Conservation (phyloP, 2,797 vertebrate genomes). For the Ciconia nigra region DNA sequence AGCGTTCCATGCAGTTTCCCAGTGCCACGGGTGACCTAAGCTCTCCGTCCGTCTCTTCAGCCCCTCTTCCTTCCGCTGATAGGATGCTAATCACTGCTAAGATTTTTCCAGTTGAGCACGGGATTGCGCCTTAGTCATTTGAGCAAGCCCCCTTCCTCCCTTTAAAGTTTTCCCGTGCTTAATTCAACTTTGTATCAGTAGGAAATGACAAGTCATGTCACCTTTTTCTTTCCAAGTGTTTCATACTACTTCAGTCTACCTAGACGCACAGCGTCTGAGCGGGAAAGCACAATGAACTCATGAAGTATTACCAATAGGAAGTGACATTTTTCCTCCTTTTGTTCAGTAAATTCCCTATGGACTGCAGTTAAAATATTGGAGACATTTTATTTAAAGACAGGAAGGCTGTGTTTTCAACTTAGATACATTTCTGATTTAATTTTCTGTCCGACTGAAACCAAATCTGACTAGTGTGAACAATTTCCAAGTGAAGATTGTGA, state of each 20-base stretch:
- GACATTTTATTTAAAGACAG: conserved; percentile 68
- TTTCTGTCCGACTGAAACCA: conserved; percentile 23
- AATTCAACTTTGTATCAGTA: conserved; percentile 17
- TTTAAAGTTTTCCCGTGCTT: conserved; percentile 50
- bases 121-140: conserved; percentile 35
- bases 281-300: conserved; percentile 30
- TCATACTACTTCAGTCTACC: background rate
- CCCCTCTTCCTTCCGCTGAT: conserved; percentile 49
- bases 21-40: background rate
- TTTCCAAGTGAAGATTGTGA: background rate
- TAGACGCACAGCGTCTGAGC: background rate
- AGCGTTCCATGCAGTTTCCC: background rate
- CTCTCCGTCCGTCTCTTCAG: background rate
- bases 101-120: conserved; percentile 48
- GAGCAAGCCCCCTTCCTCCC: conserved; percentile 36
- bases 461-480: background rate
- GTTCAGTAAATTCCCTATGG: conserved; percentile 67
- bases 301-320: conserved; percentile 75
- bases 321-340: conserved; percentile 93
- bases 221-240: conserved; percentile 37
- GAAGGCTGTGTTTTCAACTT: conserved; percentile 67
- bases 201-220: conserved; percentile 62
- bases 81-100: background rate
- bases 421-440: conserved; percentile 33
- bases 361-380: conserved; percentile 36